These are phyloP conservation scores for Drosophila cardini DNA, from an alignment of 1,140 invertebrate genomes.

Conservation along the genomic window DNA sequence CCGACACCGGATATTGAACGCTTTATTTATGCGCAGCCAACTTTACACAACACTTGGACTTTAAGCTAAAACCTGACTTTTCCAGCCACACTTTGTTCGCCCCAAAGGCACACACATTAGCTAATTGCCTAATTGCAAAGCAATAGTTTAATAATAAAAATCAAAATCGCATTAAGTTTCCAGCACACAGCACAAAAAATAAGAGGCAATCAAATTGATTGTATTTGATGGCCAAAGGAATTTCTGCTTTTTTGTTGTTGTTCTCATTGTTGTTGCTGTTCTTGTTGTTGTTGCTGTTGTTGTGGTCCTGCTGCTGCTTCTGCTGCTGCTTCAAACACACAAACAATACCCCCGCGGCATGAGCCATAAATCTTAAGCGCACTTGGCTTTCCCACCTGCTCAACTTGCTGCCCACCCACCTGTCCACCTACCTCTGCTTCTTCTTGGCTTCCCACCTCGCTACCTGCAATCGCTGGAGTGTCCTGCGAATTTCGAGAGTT, in stretches of 20 bases:
- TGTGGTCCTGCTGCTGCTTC: neutral
- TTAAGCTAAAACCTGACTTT: neutral
- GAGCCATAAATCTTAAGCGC: conserved; percentile 78
- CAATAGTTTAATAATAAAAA: conserved; percentile 56
- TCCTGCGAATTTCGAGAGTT: conserved; percentile 61
- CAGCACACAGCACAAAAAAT: conserved; percentile 13
- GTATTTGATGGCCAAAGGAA: conserved; percentile 69
- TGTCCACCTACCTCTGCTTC: no score
- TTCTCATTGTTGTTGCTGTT: conserved; percentile 5
- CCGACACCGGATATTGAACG: conserved; percentile 70
- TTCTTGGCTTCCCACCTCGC: neutral
- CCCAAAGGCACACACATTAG: conserved; percentile 21
- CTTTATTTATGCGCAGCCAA: conserved; percentile 52
- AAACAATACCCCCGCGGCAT: conserved; percentile 42
- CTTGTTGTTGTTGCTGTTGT: neutral
- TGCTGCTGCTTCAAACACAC: conserved; percentile 19
- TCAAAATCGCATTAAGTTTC: conserved; percentile 68
- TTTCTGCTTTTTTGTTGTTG: neutral
- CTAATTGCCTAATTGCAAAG: conserved; percentile 70
- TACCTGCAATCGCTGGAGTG: conserved; percentile 72
- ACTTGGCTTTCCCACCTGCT: conserved; percentile 48
- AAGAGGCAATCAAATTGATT: conserved; percentile 79
- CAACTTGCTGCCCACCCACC: neutral
- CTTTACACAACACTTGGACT: conserved; percentile 9
- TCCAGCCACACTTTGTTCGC: neutral